Percentiles rank a stretch among this genome's conserved stretches.
These are phyloP conservation scores for Malurus cyaneus DNA, from an alignment of 2,113 vertebrate genomes.

Conservation along the genomic window DNA sequence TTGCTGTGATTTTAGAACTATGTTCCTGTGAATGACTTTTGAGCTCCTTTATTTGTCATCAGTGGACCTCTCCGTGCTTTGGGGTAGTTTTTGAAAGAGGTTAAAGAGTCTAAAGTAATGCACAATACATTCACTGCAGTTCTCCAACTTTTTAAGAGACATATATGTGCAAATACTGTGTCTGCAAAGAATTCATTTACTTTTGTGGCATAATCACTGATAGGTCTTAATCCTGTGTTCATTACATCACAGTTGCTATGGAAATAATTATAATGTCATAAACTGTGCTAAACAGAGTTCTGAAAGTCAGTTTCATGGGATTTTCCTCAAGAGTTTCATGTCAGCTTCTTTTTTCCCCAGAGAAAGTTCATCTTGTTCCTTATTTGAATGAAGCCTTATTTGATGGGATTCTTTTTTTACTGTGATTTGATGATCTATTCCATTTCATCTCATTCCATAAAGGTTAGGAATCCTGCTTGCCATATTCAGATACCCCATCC, in stretches of 20 bases:
- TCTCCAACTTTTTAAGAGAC: background rate
- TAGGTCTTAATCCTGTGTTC: background rate
- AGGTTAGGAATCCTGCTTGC: background rate
- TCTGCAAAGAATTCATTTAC: background rate
- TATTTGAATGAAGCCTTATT: background rate
- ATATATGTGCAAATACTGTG: background rate
- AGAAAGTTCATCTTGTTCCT: background rate
- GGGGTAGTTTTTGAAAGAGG: background rate
- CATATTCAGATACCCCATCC: background rate
- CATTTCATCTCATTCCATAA: background rate
- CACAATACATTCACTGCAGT: background rate
- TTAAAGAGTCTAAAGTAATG: background rate
- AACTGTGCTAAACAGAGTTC: constrained; percentile 6
- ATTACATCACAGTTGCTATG: constrained; percentile 2
- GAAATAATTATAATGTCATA: constrained; percentile 3
- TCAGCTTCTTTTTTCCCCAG: background rate
- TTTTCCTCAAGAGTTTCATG: background rate
- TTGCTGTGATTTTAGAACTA: background rate
- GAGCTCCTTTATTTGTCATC: background rate
- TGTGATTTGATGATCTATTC: background rate
- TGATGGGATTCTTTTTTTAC: background rate
- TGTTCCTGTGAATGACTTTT: background rate
- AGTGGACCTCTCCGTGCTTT: background rate
- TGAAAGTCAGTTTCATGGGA: background rate
- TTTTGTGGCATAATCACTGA: background rate